Evolutionary conservation across 2,113 vertebrate genomes (phyloP).

Genomic region (Epinephelus cyanopodus): DNA sequence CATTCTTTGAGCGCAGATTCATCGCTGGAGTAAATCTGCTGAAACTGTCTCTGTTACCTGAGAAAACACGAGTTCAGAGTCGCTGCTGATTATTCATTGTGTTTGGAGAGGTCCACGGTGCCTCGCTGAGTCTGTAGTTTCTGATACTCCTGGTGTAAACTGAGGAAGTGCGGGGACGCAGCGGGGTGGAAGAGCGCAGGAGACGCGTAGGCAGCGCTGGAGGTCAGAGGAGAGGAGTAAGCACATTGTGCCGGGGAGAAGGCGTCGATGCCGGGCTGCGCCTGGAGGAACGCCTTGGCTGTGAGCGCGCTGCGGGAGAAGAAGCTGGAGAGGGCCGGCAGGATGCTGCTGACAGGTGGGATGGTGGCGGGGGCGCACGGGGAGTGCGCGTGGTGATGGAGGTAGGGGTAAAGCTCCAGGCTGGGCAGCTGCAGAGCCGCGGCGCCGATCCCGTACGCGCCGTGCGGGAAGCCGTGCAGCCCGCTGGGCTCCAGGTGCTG

Average conservation of each 20-base stretch:
- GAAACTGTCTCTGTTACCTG: constrained; percentile 77
- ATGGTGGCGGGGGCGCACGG: constrained; percentile 69
- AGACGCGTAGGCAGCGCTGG: constrained; percentile 68
- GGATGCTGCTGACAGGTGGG: constrained; percentile 84
- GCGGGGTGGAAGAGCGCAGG: constrained; percentile 79
- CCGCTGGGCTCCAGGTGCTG: constrained; percentile 76
- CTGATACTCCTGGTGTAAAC: constrained; percentile 83
- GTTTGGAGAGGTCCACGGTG: constrained; percentile 71
- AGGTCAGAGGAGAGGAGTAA: constrained; percentile 69
- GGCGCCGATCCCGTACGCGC: constrained; percentile 78
- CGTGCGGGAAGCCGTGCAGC: constrained; percentile 75
- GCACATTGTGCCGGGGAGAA: constrained; percentile 67
- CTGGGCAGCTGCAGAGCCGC: constrained; percentile 80
- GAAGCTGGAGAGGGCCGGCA: constrained; percentile 85
- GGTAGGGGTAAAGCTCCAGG: constrained; percentile 82
- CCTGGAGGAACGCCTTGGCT: constrained; percentile 81
- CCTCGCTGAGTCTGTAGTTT: constrained; percentile 77
- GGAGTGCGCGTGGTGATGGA: constrained; percentile 74
- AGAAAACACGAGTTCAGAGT: constrained; percentile 69
- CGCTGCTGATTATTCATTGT: constrained; percentile 50
- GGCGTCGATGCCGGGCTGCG: constrained; percentile 76
- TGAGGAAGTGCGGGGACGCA: constrained; percentile 77
- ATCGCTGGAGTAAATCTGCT: constrained; percentile 26
- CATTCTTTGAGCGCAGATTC: constrained; percentile 46
- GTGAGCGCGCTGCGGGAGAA: constrained; percentile 81